A percentile compares a stretch with the other conserved stretches of the same genome.
These are phyloP conservation scores for Chesias legatella DNA, from an alignment of 2,888 invertebrate species.

Conservation along the genomic window DNA sequence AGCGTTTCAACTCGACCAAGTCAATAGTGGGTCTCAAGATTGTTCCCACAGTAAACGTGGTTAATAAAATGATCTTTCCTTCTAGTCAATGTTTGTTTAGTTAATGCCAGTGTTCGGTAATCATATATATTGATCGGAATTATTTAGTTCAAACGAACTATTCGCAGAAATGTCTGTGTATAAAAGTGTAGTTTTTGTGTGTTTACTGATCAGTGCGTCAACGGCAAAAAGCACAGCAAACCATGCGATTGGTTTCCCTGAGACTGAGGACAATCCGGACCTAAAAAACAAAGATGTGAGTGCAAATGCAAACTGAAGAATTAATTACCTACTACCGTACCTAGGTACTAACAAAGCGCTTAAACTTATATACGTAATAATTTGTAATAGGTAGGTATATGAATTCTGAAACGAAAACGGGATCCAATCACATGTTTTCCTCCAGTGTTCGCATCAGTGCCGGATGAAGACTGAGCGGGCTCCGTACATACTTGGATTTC, in stretches of 20 bases:
- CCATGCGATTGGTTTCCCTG: constrained; percentile 65
- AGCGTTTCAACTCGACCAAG: constrained; percentile 34
- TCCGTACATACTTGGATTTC: too few relatives aligned
- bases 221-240: constrained; percentile 35
- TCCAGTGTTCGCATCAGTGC: too few relatives aligned
- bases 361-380: too few relatives aligned
- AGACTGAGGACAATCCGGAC: constrained; percentile 56
- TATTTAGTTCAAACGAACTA: too few relatives aligned
- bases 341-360: too few relatives aligned
- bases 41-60: constrained; percentile 23
- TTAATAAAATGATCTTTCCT: neutral
- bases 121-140: too few relatives aligned
- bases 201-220: constrained; percentile 34
- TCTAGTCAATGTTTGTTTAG: constrained; percentile 19
- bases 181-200: constrained; percentile 30
- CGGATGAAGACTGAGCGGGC: too few relatives aligned
- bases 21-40: constrained; percentile 39
- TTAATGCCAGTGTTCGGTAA: neutral
- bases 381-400: too few relatives aligned
- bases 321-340: too few relatives aligned
- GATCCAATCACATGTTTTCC: too few relatives aligned
- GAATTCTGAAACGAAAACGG: too few relatives aligned
- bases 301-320: too few relatives aligned
- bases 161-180: constrained; percentile 32
- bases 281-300: constrained; percentile 62